Conservation (phyloP, 2,888 invertebrate species). For the Andrena marginata region DNA sequence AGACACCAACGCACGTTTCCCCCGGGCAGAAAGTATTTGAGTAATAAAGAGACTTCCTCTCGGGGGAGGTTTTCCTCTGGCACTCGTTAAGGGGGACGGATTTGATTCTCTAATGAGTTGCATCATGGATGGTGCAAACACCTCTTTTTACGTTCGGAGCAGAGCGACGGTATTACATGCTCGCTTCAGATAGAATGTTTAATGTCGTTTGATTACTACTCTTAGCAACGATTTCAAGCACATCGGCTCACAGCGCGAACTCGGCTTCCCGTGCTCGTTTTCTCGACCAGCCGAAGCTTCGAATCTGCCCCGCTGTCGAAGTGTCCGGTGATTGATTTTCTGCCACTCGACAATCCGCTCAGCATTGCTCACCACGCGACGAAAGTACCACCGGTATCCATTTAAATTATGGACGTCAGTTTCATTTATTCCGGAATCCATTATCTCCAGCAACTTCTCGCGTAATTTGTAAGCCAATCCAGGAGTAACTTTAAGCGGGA, state of each 20-base stretch:
- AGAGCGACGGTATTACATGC: not conserved
- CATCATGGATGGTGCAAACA: not conserved
- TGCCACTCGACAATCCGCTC: slow-evolving; percentile 57
- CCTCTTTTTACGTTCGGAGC: not conserved
- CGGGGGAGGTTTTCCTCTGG: not conserved
- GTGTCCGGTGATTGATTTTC: slow-evolving; percentile 69
- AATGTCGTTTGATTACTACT: slow-evolving; percentile 25
- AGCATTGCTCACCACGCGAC: slow-evolving; percentile 59
- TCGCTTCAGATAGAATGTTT: slow-evolving; percentile 17
- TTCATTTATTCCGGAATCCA: slow-evolving; percentile 66
- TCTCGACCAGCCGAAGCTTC: slow-evolving; percentile 18
- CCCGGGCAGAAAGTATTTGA: slow-evolving; percentile 23
- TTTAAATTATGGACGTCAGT: slow-evolving; percentile 62
- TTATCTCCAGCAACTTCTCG: slow-evolving; percentile 57
- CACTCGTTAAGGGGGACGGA: not conserved
- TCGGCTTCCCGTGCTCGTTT: slow-evolving; percentile 13
- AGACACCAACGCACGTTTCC: slow-evolving; percentile 30
- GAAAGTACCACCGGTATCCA: slow-evolving; percentile 57
- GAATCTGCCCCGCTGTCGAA: slow-evolving; percentile 41
- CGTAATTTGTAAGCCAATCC: slow-evolving; percentile 63
- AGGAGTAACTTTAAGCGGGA: slow-evolving; percentile 10
- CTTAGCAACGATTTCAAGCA: not conserved
- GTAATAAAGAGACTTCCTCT: slow-evolving; percentile 32
- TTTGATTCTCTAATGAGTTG: slow-evolving; percentile 16
- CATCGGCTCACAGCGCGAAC: slow-evolving; percentile 12